A percentile compares a stretch with the other conserved stretches of the same genome.
Conservation (phyloP, 1,140 invertebrate genomes). For the Polypedilum pembai region DNA sequence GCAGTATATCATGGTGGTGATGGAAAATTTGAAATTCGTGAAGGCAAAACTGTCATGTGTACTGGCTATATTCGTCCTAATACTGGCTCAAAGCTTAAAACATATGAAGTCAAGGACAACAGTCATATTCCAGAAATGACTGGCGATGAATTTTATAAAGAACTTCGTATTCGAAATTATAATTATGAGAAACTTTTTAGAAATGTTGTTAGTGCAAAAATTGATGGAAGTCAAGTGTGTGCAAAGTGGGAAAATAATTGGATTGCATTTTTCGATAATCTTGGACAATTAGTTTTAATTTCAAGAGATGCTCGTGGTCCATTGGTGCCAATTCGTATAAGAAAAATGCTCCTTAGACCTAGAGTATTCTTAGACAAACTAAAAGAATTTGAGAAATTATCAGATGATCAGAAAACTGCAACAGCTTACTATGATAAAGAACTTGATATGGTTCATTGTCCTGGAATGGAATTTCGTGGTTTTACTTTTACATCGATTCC, state of each 20-base stretch:
- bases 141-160: slow-evolving; percentile 76
- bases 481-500: slow-evolving; percentile 67
- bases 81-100: background rate
- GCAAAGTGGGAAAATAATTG: background rate
- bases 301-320: background rate
- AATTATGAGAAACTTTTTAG: slow-evolving; percentile 52
- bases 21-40: background rate
- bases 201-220: slow-evolving; percentile 24
- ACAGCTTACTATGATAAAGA: background rate
- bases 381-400: background rate
- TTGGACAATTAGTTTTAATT: background rate
- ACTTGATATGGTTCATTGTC: slow-evolving; percentile 49
- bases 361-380: background rate
- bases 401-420: background rate
- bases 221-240: background rate
- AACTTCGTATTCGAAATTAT: slow-evolving; percentile 77
- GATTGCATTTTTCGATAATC: background rate
- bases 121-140: slow-evolving; percentile 38
- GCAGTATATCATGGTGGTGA: background rate
- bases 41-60: background rate
- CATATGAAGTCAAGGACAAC: background rate
- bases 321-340: background rate
- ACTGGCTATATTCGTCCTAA: background rate
- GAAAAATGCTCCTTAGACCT: background rate
- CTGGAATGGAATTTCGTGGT: slow-evolving; percentile 71